A percentile compares a stretch with the other conserved stretches of the same genome.
Evolutionary conservation across 2,113 vertebrate species (phyloP).

Genomic region (Calidris pygmaea): DNA sequence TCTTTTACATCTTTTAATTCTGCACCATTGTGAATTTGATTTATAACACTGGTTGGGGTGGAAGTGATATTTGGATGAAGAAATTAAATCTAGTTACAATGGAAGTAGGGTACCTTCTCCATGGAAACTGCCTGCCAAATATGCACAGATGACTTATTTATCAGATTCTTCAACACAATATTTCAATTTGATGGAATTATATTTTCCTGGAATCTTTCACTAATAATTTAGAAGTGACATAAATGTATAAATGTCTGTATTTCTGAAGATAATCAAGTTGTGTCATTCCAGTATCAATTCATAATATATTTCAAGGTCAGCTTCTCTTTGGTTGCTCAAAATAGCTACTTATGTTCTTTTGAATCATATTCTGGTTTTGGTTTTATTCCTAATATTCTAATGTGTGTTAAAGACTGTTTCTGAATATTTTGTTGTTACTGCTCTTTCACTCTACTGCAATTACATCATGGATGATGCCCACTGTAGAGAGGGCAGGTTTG

Average conservation of each 20-base stretch:
- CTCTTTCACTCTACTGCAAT: background rate
- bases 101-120: background rate
- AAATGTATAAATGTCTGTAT: background rate
- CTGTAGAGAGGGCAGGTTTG: background rate
- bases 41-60: background rate
- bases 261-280: background rate
- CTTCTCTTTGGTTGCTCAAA: background rate
- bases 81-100: background rate
- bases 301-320: background rate
- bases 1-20: background rate
- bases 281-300: background rate
- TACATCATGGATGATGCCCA: background rate
- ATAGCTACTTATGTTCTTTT: background rate
- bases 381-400: background rate
- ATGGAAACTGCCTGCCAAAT: constrained; percentile 19
- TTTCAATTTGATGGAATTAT: background rate
- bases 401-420: background rate
- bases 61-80: background rate
- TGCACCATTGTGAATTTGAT: background rate
- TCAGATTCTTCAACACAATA: background rate
- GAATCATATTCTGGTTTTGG: background rate
- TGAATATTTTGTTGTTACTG: background rate
- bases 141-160: constrained; percentile 17
- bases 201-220: background rate
- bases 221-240: constrained; percentile 23